A percentile compares a stretch with the other conserved stretches of the same genome.
phyloP scores from a whole-genome alignment of 2,888 invertebrate genomes.

The Lampropteryx suffumata region DNA sequence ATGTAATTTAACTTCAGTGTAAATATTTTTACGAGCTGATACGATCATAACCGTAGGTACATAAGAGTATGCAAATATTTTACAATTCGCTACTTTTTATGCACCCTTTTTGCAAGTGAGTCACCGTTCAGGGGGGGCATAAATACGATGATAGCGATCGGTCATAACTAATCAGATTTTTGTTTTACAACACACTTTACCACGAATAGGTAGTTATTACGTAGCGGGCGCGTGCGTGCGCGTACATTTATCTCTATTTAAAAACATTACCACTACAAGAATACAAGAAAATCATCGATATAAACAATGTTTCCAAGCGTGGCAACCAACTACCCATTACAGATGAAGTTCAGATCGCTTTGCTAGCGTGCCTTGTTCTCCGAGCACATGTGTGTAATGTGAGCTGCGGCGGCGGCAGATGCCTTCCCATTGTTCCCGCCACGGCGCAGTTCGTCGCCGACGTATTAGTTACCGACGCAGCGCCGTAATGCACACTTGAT shows the following conservation, averaged over 20 bases:
- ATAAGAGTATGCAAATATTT: constrained; percentile 1
- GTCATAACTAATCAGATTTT: background rate
- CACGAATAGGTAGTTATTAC: background rate
- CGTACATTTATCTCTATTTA: no score
- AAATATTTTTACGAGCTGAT: no score
- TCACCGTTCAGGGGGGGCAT: constrained; percentile 3
- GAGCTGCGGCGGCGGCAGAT: constrained; percentile 5
- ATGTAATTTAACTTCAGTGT: no score
- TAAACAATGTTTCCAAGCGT: no score
- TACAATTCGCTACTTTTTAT: constrained; percentile 4
- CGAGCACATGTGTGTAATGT: background rate
- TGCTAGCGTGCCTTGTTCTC: background rate
- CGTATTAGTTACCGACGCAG: constrained; percentile 1
- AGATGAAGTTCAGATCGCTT: background rate
- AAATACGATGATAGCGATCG: constrained; percentile 3
- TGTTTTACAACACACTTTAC: constrained; percentile 1
- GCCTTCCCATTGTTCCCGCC: background rate
- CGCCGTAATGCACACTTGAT: background rate
- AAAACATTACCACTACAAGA: background rate
- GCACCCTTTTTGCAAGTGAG: constrained; percentile 11
- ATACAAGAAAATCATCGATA: background rate
- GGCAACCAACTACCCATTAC: background rate
- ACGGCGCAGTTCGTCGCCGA: background rate
- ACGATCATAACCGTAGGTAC: no score
- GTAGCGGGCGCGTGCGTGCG: background rate